Base-by-base conservation (phyloP, 2,888 invertebrate genomes). In the Tholera decimalis region DNA sequence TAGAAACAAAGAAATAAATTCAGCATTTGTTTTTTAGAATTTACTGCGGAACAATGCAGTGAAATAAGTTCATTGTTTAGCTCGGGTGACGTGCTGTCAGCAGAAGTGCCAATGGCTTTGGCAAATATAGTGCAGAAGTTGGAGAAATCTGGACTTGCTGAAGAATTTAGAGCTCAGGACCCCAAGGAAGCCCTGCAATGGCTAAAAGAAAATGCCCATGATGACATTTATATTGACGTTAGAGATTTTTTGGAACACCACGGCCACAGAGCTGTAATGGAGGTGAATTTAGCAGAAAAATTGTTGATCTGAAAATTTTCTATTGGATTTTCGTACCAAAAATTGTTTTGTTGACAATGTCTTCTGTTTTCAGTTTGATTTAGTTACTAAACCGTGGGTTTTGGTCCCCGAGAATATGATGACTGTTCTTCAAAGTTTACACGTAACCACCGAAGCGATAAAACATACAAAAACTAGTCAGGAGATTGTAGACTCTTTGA, bases 41-140 rank as follows among this genome's bases (percentile, higher is more conserved):
- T 97, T 83, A 96, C 96, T 1, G 88, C 93, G 0, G 97, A 97
- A 18, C 96, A 97, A 74, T 97, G 97, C 80, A 96, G 96, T 39
- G 98, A 98, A 88, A 96, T 98, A 49, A 96, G 97, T 0, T 83
- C 96, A 28, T 88, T 98, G 24, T 92, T 98, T 39, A 96, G 97
- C 13, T 96, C 97, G 0, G 97, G 97, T 0, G 96, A 97, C 71
- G 97, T 98, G 0, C 94, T 97, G 55, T 98, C 98, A 20, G 98
- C 97, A 0, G 97, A 98, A 85, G 97, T 98, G 9, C 97, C 98
- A 0, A 88, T 91, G 18, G 93, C 94, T 0, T 82, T 96, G 4
- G 91, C 93, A 18, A 89, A 92, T 39, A 88, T 97, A 30, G 93
- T 95, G 0, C 86, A 88, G 15, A 86, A 89, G 39, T 91, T 97